These are phyloP conservation scores for Aleiodes testaceus DNA, from an alignment of 2,888 invertebrate genomes.

Conservation along the genomic window DNA sequence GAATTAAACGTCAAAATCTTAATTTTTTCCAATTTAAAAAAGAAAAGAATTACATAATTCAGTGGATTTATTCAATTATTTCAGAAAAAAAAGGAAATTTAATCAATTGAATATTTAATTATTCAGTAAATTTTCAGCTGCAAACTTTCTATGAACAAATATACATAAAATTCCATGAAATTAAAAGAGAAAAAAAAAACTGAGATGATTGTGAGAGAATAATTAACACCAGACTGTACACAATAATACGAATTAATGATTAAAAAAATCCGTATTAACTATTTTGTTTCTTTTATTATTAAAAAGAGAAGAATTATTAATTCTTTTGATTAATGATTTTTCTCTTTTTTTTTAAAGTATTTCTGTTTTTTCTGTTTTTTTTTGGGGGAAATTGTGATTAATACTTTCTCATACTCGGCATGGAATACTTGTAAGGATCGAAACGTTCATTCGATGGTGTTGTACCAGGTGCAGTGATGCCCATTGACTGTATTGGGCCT, in stretches of 20 bases:
- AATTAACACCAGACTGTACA: constrained; percentile 39
- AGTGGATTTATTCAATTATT: background rate
- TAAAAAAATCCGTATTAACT: constrained; percentile 31
- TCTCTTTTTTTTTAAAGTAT: background rate
- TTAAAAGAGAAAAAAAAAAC: constrained; percentile 13
- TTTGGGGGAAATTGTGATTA: constrained; percentile 51
- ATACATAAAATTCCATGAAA: constrained; percentile 58
- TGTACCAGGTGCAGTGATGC: constrained; percentile 67
- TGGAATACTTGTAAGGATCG: constrained; percentile 70
- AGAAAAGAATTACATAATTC: background rate
- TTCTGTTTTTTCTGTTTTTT: background rate
- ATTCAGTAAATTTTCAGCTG: background rate
- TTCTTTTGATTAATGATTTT: too few species aligned
- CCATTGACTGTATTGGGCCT: constrained; percentile 68
- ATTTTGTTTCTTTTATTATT: too few species aligned
- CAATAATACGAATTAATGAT: constrained; percentile 27
- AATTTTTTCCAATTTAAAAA: background rate
- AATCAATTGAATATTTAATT: too few species aligned
- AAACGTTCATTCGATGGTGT: constrained; percentile 69
- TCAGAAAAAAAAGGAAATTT: too few species aligned
- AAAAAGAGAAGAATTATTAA: constrained; percentile 28
- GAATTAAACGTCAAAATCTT: background rate
- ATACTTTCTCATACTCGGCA: constrained; percentile 70
- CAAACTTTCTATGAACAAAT: constrained; percentile 61
- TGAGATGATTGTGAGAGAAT: background rate